Base-by-base conservation (phyloP, 2,888 invertebrate genomes). In the Drosophila monieri region DNA sequence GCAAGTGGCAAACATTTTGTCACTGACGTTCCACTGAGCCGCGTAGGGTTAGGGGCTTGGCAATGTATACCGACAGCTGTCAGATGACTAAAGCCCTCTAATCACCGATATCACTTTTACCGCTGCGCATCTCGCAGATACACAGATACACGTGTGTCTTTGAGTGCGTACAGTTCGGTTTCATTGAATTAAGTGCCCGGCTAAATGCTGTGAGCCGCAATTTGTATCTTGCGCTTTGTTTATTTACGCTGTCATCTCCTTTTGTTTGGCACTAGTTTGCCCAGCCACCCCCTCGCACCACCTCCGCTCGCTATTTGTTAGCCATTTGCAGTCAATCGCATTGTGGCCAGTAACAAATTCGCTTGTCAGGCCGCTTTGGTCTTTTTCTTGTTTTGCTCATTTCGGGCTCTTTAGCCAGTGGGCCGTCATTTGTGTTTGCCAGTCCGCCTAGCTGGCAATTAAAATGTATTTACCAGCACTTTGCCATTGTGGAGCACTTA, bases 151-250 rank as follows among this genome's bases (percentile, higher is more conserved):
- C 32, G 18, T 56, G 44, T 44, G 21, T 32, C 44, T 48, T 49
- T 60, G 49, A 41, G 44, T 62, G 73, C 32, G 43, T 73, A 51
- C 69, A 18, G 71, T 71, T 71, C 53, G 66, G 73, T 85, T 81
- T 71, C 88, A 87, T 81, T 87, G 88, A 88, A 73, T 61, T 60
- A 75, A 85, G 81, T 85, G 81, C 70, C 85, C 78, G 71, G 85
- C 78, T 80, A 80, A 80, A 87, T 73, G 69, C 65, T 74, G 59
- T 59, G 53, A 70, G 78, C 67, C 81, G 85, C 65, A 87, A 87
- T 87, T 80, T 80, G 81, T 80, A 80, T 73, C 85, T 70, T 61
- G 53, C 67, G 75, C 64, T 78, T 80, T 87, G 81, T 87, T 80
- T 80, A 85, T 76, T 75, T 87, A 85, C 69, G 79, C 80, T 73